phyloP scores from a whole-genome alignment of 2,113 vertebrate genomes.

The Eubucco bourcierii region DNA sequence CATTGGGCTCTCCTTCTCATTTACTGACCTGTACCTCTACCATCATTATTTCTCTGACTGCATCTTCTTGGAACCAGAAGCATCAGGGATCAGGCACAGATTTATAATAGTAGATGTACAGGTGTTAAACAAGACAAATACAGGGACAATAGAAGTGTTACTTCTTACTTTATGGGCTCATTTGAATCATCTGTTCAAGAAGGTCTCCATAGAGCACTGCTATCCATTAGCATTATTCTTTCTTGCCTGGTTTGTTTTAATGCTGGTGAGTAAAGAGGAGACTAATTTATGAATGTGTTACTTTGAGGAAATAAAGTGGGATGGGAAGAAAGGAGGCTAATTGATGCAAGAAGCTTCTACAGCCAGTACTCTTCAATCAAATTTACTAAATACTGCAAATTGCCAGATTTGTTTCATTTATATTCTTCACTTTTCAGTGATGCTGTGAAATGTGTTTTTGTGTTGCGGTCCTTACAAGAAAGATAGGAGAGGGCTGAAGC shows the following conservation, averaged over 20 bases:
- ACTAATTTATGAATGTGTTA: background rate
- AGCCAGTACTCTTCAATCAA: background rate
- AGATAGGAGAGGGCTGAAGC: background rate
- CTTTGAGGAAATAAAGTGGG: background rate
- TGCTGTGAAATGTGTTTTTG: background rate
- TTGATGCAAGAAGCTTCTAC: background rate
- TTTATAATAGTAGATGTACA: background rate
- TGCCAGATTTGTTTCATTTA: background rate
- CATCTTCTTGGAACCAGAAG: background rate
- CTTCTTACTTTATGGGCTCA: background rate
- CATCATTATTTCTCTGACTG: background rate
- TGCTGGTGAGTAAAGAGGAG: background rate
- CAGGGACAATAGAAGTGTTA: background rate
- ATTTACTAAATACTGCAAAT: background rate
- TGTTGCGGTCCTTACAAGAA: background rate
- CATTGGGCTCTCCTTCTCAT: accelerated
- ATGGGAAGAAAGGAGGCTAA: background rate
- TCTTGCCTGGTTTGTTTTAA: background rate
- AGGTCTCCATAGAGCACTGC: background rate
- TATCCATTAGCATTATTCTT: background rate
- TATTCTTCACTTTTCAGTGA: background rate
- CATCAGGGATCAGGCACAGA: background rate
- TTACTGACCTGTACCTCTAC: background rate
- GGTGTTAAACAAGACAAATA: background rate
- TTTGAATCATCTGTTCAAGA: background rate